These are phyloP conservation scores for Andrena camellia DNA, from an alignment of 2,888 invertebrate species.

Conservation along the genomic window DNA sequence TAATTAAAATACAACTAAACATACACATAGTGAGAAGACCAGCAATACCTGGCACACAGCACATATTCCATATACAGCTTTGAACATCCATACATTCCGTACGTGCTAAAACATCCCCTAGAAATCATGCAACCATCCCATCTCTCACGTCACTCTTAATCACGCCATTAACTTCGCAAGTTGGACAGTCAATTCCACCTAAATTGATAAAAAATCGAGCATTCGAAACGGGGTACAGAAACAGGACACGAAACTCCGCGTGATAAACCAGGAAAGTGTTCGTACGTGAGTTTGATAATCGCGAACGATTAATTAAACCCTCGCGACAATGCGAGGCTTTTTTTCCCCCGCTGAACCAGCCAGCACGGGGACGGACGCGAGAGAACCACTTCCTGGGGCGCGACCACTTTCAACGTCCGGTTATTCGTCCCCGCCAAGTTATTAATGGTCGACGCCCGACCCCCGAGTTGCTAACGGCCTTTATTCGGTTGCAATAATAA, in stretches of 20 bases:
- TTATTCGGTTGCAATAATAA: slow-evolving; percentile 67
- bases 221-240: not conserved
- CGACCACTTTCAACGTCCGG: slow-evolving; percentile 60
- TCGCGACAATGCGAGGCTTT: slow-evolving; percentile 37
- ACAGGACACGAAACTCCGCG: not conserved
- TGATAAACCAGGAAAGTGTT: not conserved
- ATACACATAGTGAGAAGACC: too few species aligned
- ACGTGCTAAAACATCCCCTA: too few species aligned
- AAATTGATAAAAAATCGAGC: not conserved
- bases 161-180: too few species aligned
- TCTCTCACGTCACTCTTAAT: too few species aligned
- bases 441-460: slow-evolving; percentile 63
- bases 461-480: slow-evolving; percentile 44
- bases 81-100: too few species aligned
- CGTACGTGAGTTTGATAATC: slow-evolving; percentile 40
- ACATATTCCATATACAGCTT: too few species aligned
- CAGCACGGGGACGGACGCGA: slow-evolving; percentile 18
- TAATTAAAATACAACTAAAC: too few species aligned
- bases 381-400: slow-evolving; percentile 54
- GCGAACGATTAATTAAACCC: slow-evolving; percentile 53
- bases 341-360: not conserved
- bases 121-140: too few species aligned
- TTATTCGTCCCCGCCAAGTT: slow-evolving; percentile 65
- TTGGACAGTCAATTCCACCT: too few species aligned
- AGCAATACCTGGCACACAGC: too few species aligned